These are phyloP conservation scores for Hesperophylax magnus DNA, from an alignment of 1,140 invertebrate genomes.

Conservation along the genomic window DNA sequence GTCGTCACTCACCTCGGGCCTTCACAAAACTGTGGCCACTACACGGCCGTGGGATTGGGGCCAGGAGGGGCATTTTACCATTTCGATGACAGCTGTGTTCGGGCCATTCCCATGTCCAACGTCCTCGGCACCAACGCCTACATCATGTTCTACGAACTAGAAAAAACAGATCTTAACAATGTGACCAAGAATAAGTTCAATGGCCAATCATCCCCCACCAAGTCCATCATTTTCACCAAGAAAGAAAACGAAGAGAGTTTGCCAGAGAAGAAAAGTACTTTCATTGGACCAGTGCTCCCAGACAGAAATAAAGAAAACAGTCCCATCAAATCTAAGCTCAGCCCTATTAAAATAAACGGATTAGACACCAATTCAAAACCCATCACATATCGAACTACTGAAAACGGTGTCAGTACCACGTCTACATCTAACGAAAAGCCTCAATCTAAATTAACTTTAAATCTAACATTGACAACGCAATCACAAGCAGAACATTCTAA, in stretches of 20 bases:
- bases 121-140: conserved; percentile 89
- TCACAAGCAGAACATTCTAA: conserved; percentile 10
- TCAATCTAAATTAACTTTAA: conserved; percentile 7
- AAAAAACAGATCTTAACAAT: conserved; percentile 61
- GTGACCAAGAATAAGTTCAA: conserved; percentile 62
- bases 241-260: conserved; percentile 61
- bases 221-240: conserved; percentile 43
- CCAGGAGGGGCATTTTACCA: conserved; percentile 89
- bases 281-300: conserved; percentile 64
- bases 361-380: conserved; percentile 15
- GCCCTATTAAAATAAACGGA: conserved; percentile 36
- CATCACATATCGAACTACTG: not conserved
- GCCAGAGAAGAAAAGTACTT: conserved; percentile 60
- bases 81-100: conserved; percentile 82
- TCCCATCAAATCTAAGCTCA: conserved; percentile 33
- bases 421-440: conserved; percentile 15
- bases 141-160: conserved; percentile 91
- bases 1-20: conserved; percentile 96
- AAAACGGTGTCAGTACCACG: conserved; percentile 5
- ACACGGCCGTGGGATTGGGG: conserved; percentile 91
- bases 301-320: conserved; percentile 59
- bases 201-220: conserved; percentile 49
- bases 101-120: conserved; percentile 79
- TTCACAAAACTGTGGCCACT: conserved; percentile 97
- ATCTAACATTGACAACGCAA: not conserved